Evolutionary conservation across 1,140 invertebrate genomes (phyloP).

Genomic region (Drosophila busckii): DNA sequence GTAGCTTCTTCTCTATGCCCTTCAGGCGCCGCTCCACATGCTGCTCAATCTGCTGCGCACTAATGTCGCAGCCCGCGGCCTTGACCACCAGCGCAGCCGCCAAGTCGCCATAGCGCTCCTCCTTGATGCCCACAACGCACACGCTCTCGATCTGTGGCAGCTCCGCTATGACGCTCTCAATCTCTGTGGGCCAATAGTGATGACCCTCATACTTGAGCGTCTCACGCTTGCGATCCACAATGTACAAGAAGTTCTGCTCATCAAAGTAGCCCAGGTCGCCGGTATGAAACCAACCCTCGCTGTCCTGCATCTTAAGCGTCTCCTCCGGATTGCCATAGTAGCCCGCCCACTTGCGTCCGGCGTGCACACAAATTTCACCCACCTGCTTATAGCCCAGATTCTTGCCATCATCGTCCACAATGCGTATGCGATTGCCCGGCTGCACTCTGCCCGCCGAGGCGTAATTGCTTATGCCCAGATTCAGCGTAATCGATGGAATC

Average conservation of each 20-base stretch:
- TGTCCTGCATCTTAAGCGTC: constrained; percentile 80
- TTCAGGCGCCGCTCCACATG: constrained; percentile 59
- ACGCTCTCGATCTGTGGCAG: constrained; percentile 43
- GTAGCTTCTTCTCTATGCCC: constrained; percentile 79
- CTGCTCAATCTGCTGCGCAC: constrained; percentile 41
- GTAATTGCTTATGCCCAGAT: constrained; percentile 18
- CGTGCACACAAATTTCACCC: constrained; percentile 71
- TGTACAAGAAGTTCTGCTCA: constrained; percentile 83
- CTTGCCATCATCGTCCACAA: constrained; percentile 38
- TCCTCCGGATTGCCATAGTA: constrained; percentile 81
- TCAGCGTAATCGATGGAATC: constrained; percentile 13
- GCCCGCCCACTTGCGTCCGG: constrained; percentile 43
- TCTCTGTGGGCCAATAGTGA: constrained; percentile 71
- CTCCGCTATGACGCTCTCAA: constrained; percentile 45
- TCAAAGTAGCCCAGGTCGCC: constrained; percentile 87
- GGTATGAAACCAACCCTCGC: constrained; percentile 86
- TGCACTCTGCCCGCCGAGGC: constrained; percentile 26
- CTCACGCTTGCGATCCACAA: constrained; percentile 88
- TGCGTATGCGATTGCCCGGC: constrained; percentile 48
- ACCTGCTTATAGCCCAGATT: constrained; percentile 45
- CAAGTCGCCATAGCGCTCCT: constrained; percentile 40
- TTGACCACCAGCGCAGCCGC: constrained; percentile 48
- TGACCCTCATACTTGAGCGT: constrained; percentile 84
- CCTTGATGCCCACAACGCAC: constrained; percentile 57
- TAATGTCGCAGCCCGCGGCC: constrained; percentile 16